phyloP scores from a whole-genome alignment of 2,888 invertebrate species.

The Lydus trimaculatus region DNA sequence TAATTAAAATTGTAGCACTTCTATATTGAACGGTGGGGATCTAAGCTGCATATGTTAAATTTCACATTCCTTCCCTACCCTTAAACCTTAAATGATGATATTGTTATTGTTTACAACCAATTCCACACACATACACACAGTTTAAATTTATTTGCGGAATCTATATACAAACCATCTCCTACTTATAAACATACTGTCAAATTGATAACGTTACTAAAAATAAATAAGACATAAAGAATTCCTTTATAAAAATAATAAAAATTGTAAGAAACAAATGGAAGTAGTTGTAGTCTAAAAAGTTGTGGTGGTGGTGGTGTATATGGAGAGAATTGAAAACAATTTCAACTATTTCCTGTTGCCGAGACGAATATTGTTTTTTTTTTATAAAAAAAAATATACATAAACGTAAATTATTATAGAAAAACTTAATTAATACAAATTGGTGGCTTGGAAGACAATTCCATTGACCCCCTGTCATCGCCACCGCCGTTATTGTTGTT shows the following conservation, averaged over 20 bases:
- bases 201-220: conserved; percentile 23
- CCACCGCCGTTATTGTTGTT: neutral
- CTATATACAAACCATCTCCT: conserved; percentile 21
- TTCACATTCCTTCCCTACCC: neutral
- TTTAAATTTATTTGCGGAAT: conserved; percentile 13
- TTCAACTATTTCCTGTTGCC: conserved; percentile 23
- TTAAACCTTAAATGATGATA: neutral
- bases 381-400: conserved; percentile 7
- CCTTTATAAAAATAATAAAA: conserved; percentile 7
- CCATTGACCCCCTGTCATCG: conserved; percentile 1
- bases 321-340: conserved; percentile 12
- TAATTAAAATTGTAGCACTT: no score
- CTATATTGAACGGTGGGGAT: no score
- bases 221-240: conserved; percentile 18
- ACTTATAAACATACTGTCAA: conserved; percentile 24
- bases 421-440: conserved; percentile 4
- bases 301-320: no score
- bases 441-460: conserved; percentile 11
- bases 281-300: neutral
- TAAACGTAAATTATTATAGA: neutral
- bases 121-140: no score
- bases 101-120: conserved; percentile 26
- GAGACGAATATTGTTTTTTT: neutral
- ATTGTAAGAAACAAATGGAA: neutral
- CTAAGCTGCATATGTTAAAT: neutral